phyloP scores from a whole-genome alignment of 2,888 invertebrate genomes.

The Pantelozetes paolii region DNA sequence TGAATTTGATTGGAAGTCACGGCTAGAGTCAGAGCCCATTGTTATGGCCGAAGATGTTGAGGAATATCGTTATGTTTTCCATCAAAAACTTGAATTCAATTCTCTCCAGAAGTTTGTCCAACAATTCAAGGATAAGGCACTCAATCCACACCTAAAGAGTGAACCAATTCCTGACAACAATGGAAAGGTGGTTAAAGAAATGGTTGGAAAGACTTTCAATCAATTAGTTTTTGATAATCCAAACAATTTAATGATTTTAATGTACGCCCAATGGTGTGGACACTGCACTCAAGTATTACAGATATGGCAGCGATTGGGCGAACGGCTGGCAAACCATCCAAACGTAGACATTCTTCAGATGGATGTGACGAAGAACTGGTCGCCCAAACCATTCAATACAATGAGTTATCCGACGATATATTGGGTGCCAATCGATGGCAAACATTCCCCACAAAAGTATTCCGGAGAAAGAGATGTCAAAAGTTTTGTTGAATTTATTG shows the following conservation, averaged over 20 bases:
- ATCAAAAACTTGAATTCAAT: neutral
- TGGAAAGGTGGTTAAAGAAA: conserved; percentile 60
- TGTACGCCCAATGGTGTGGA: conserved; percentile 99
- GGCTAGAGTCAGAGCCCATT: neutral
- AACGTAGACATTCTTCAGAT: conserved; percentile 85
- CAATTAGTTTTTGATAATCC: conserved; percentile 82
- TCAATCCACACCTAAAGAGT: conserved; percentile 91
- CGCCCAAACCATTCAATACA: conserved; percentile 77
- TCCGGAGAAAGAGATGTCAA: neutral
- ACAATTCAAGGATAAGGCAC: conserved; percentile 63
- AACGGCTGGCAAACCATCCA: conserved; percentile 71
- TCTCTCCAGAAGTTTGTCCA: conserved; percentile 64
- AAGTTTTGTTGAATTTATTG: neutral
- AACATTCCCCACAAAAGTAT: neutral
- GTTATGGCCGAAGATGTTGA: neutral
- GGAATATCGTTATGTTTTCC: neutral
- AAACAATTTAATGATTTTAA: conserved; percentile 91
- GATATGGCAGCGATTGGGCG: conserved; percentile 83
- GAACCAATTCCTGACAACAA: conserved; percentile 85
- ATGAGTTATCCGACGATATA: neutral
- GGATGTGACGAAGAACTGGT: conserved; percentile 99
- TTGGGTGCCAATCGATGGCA: neutral
- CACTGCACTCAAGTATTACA: conserved; percentile 95
- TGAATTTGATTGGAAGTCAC: neutral
- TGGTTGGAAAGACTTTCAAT: conserved; percentile 95